Conservation (phyloP, 2,888 invertebrate species). For the Prosapia bicincta region DNA sequence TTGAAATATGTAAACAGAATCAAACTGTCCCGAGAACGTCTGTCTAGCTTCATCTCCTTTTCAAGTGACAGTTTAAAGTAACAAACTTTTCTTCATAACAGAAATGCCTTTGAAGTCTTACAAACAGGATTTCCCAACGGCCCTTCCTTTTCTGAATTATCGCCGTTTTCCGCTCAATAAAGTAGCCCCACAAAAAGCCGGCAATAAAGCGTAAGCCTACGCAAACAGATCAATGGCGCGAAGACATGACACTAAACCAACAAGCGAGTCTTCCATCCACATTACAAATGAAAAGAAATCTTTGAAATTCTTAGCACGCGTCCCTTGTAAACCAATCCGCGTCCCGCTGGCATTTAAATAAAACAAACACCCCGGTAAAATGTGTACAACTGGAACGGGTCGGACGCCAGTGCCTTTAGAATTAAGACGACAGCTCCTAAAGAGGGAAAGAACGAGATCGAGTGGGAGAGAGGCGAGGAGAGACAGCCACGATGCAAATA, state of each 20-base stretch:
- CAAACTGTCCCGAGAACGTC: no score
- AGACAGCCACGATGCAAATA: slow-evolving; percentile 28
- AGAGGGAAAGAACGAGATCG: slow-evolving; percentile 38
- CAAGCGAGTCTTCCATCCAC: not conserved
- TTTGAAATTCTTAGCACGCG: not conserved
- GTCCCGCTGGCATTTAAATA: not conserved
- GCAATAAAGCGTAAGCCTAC: not conserved
- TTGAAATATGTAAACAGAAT: no score
- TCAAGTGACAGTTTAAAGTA: no score
- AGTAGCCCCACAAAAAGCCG: not conserved
- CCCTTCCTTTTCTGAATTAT: not conserved
- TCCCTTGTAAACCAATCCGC: not conserved
- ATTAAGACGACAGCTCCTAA: slow-evolving; percentile 33
- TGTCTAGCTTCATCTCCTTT: no score
- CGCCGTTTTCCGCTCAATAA: not conserved
- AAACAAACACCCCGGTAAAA: not conserved
- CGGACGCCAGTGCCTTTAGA: not conserved
- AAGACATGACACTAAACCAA: not conserved
- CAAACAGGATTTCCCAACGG: not conserved
- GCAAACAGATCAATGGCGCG: not conserved
- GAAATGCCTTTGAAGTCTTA: not conserved
- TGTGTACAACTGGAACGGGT: not conserved
- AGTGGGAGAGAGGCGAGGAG: slow-evolving; percentile 37
- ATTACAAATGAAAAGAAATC: not conserved
- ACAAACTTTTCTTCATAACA: no score